Percentiles rank a stretch among this genome's conserved stretches.
Evolutionary conservation across 2,113 vertebrate species (phyloP).

Genomic region (Agapornis roseicollis): DNA sequence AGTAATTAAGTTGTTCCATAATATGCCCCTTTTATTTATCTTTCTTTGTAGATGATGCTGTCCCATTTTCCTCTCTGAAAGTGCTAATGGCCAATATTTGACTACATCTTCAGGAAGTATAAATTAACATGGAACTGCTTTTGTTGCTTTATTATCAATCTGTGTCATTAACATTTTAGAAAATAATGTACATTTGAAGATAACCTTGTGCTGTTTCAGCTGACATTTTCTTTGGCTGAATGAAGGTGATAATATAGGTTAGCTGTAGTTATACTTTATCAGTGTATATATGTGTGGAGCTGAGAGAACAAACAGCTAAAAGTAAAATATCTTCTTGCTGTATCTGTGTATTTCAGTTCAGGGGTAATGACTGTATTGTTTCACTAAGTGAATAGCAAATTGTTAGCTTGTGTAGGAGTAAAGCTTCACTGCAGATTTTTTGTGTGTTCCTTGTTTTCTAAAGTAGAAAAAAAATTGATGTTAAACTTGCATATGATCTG

Average conservation of each 20-base stretch:
- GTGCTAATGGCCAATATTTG: background rate
- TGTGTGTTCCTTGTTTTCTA: conserved; percentile 15
- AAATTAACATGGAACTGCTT: background rate
- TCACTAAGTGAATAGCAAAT: background rate
- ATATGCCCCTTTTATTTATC: background rate
- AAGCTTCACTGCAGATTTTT: background rate
- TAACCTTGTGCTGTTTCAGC: background rate
- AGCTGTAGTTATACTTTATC: background rate
- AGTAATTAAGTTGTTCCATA: background rate
- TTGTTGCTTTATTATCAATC: background rate
- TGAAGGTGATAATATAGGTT: background rate
- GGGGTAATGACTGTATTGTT: background rate
- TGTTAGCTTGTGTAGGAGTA: conserved; percentile 17
- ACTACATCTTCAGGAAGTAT: background rate
- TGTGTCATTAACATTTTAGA: background rate
- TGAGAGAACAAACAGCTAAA: background rate
- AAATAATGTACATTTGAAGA: background rate
- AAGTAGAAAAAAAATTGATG: conserved; percentile 15
- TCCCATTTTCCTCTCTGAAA: background rate
- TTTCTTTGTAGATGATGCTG: background rate
- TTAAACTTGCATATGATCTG: conserved; percentile 29
- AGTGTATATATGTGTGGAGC: background rate
- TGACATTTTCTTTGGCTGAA: background rate
- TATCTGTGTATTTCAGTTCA: background rate
- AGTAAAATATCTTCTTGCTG: background rate